Evolutionary conservation across 2,113 vertebrate genomes (phyloP).

Genomic region (Neodontobutis hainanensis): DNA sequence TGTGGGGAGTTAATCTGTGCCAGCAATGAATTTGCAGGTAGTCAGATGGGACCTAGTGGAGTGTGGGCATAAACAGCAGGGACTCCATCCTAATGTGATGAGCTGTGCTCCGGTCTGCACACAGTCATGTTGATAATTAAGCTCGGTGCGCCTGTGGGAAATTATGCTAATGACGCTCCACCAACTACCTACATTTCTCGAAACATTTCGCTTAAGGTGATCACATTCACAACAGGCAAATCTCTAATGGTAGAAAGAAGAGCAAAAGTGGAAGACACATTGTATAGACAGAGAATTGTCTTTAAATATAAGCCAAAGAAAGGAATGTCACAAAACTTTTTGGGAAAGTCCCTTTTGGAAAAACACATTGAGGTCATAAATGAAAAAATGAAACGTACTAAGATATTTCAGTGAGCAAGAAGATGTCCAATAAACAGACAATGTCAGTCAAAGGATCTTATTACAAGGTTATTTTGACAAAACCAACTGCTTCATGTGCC

Average conservation of each 20-base stretch:
- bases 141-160: constrained; percentile 72
- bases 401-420: background rate
- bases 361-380: background rate
- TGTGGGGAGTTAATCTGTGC: constrained; percentile 47
- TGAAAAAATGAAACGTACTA: constrained; percentile 10
- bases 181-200: constrained; percentile 50
- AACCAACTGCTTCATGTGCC: constrained; percentile 8
- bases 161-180: constrained; percentile 71
- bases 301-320: background rate
- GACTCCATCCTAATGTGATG: constrained; percentile 69
- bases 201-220: constrained; percentile 59
- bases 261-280: background rate
- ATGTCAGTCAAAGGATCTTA: constrained; percentile 2
- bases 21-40: constrained; percentile 57
- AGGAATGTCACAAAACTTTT: background rate
- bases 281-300: background rate
- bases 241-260: constrained; percentile 14
- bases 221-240: constrained; percentile 20
- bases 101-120: constrained; percentile 63
- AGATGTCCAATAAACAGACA: background rate
- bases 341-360: constrained; percentile 7
- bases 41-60: constrained; percentile 55
- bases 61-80: constrained; percentile 62
- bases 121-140: constrained; percentile 72
- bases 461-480: constrained; percentile 9